Evolutionary conservation across 1,140 invertebrate species (phyloP), one percentile per base, ranked within the genome.

Genomic region (Camponotus floridanus): DNA sequence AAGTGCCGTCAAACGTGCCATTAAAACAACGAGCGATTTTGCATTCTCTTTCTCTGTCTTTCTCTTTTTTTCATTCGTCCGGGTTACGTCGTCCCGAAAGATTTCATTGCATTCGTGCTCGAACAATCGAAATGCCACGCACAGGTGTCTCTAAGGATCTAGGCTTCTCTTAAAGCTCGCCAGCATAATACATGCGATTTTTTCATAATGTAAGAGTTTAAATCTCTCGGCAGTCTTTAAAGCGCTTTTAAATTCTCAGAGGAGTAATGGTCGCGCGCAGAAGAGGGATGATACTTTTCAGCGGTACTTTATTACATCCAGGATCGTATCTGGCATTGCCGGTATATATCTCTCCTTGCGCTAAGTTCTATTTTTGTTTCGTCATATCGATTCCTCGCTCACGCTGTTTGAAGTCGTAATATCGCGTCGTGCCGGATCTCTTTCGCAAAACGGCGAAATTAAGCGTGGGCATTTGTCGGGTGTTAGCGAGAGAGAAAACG

Each of bases 291-390:
- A 61, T 45, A 83, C 39, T 88, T 86, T 65, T 65, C 62, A 45
- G 21, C 8, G 3, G 13, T 55, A 74, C 36, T 88, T 62, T 68
- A 74, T 89, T 55, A 67, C 36, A 78, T 74, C 39, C 33, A 73
- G 39, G 62, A 11, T 21, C 57, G 31, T 76, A 74, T 61, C 87
- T 39, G 4, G 8, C 48, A 39, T 39, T 26, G 61, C 31, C 21
- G 3, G 42, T 74, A 62, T 88, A 59, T 26, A 26, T 88, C 71
- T 85, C 39, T 83, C 42, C 68, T 74, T 76, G 83, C 71, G 62
- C 42, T 76, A 81, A 73, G 87, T 71, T 89, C 87, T 89, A 89
- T 89, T 89, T 89, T 86, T 48, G 76, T 86, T 81, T 70, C 55
- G 31, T n/a, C 71, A 88, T 86, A 89, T 89, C 87, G 88, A 89